Percentiles rank a stretch among this genome's conserved stretches.
phyloP scores from a whole-genome alignment of 2,888 invertebrate species.

The Acrocyrtus sp. region DNA sequence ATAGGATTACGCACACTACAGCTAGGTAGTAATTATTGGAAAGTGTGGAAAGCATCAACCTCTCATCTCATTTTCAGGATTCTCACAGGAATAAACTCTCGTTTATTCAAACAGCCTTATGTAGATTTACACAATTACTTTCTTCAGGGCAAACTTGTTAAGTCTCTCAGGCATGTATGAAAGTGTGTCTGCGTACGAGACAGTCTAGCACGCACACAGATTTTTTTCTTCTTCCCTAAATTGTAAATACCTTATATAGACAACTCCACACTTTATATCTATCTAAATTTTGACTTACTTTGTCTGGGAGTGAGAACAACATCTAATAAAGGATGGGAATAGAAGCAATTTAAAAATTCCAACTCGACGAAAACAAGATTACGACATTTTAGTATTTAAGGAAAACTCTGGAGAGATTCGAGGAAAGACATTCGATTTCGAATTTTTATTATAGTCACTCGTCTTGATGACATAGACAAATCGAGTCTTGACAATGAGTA shows the following conservation, averaged over 20 bases:
- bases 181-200: background rate
- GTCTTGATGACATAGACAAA: constrained; percentile 51
- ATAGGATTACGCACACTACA: no score
- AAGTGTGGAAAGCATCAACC: no score
- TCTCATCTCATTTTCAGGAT: no score
- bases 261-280: no score
- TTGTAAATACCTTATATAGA: no score
- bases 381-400: constrained; percentile 51
- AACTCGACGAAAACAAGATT: constrained; percentile 47
- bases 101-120: no score
- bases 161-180: background rate
- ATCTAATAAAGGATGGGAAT: constrained; percentile 7
- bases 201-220: background rate
- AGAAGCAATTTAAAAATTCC: constrained; percentile 52
- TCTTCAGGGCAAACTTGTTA: background rate
- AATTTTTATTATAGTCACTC: constrained; percentile 42
- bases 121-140: no score
- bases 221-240: no score
- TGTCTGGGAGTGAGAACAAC: background rate
- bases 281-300: background rate
- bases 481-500: constrained; percentile 43
- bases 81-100: no score
- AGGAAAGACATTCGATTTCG: constrained; percentile 49
- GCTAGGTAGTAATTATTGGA: no score
- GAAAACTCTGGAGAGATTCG: constrained; percentile 42